phyloP scores from a whole-genome alignment of 2,888 invertebrate species.

The Nudaria mundana region DNA sequence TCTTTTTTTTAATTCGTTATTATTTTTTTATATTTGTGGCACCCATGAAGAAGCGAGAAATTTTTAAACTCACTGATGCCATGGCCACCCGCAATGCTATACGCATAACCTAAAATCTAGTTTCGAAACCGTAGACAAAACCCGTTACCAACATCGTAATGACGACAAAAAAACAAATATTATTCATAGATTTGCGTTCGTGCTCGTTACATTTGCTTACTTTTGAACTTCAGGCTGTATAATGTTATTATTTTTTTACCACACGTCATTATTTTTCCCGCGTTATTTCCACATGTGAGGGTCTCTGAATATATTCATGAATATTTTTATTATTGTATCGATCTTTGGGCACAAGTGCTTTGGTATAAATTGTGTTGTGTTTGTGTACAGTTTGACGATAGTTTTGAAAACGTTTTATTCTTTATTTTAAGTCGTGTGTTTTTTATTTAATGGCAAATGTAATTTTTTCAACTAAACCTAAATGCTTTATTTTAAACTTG shows the following conservation, averaged over 20 bases:
- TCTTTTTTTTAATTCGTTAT: too few relatives aligned
- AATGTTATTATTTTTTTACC: slow-evolving; percentile 20
- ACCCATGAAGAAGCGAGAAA: too few relatives aligned
- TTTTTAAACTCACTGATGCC: too few relatives aligned
- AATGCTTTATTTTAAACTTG: too few relatives aligned
- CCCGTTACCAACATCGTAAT: background rate
- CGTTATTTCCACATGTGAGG: slow-evolving; percentile 13
- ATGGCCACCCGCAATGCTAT: too few relatives aligned
- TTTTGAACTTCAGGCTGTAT: slow-evolving; percentile 9
- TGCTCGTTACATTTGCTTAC: slow-evolving; percentile 19
- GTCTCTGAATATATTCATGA: slow-evolving; percentile 31
- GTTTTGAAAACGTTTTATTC: background rate
- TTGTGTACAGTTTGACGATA: background rate
- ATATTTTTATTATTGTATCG: slow-evolving; percentile 11
- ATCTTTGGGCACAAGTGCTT: slow-evolving; percentile 14
- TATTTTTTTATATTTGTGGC: too few relatives aligned
- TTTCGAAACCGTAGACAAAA: background rate
- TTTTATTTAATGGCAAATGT: too few relatives aligned
- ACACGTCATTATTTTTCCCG: slow-evolving; percentile 15
- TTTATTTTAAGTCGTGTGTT: too few relatives aligned
- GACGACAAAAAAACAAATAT: slow-evolving; percentile 13
- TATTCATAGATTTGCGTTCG: slow-evolving; percentile 26
- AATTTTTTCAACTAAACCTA: too few relatives aligned
- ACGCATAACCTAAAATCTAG: background rate
- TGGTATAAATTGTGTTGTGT: background rate